Evolutionary conservation across 2,888 invertebrate species (phyloP).

Genomic region (Proisotoma minuta): DNA sequence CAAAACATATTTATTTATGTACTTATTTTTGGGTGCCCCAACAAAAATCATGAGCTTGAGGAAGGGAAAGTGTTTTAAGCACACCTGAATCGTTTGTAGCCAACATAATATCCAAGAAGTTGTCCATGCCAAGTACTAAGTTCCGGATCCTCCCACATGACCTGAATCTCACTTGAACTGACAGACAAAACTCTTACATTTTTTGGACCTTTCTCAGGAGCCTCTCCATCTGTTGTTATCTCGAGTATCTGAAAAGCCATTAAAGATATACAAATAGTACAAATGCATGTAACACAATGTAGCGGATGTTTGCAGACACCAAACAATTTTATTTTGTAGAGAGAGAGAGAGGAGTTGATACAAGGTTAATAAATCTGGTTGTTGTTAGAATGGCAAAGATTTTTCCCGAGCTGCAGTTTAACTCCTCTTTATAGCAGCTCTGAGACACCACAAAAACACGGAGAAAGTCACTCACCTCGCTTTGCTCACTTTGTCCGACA

Average conservation of each 20-base stretch:
- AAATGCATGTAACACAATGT: slow-evolving; percentile 5
- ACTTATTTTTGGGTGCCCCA: not conserved
- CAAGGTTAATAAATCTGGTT: no score
- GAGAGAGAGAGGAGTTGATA: not conserved
- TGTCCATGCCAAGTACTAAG: slow-evolving; percentile 50
- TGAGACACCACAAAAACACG: not conserved
- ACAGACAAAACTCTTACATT: slow-evolving; percentile 50
- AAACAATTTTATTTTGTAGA: not conserved
- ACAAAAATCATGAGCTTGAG: not conserved
- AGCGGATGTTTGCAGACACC: not conserved
- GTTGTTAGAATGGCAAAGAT: no score
- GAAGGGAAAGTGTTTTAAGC: not conserved
- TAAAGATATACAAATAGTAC: no score
- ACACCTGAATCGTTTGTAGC: slow-evolving; percentile 47
- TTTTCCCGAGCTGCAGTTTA: not conserved
- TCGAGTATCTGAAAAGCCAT: slow-evolving; percentile 38
- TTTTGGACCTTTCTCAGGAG: slow-evolving; percentile 51
- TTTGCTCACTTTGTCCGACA: slow-evolving; percentile 52
- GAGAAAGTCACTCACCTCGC: slow-evolving; percentile 48
- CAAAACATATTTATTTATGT: not conserved
- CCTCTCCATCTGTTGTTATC: slow-evolving; percentile 47
- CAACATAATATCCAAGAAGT: slow-evolving; percentile 50
- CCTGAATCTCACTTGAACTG: slow-evolving; percentile 51
- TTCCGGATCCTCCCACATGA: slow-evolving; percentile 48
- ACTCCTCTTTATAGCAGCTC: not conserved